These are phyloP conservation scores for Eunapius fragilis DNA, from an alignment of 37 sponge, comb jelly and placozoan genomes.

Conservation along the genomic window DNA sequence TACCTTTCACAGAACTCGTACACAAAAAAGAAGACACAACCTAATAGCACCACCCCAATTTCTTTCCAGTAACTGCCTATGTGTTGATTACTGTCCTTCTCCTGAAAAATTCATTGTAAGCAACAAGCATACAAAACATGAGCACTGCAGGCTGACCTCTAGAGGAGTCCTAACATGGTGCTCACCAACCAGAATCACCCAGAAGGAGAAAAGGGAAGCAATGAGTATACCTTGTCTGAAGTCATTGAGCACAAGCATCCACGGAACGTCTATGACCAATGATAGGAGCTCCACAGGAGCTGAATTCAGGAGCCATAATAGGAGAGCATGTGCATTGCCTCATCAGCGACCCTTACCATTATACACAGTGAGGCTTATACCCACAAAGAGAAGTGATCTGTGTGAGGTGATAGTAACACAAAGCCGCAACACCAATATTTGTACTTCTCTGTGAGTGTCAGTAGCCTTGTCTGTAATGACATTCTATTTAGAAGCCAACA, in stretches of 20 bases:
- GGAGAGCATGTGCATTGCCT: neutral
- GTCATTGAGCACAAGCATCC: constrained; percentile 75
- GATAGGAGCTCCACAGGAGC: constrained; percentile 65
- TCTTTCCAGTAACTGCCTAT: constrained; percentile 67
- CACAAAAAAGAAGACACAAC: constrained; percentile 53
- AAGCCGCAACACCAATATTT: too few relatives aligned
- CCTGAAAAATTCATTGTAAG: constrained; percentile 11
- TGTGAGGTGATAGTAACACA: neutral
- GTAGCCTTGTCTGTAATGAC: neutral
- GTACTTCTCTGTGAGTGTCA: constrained; percentile 17
- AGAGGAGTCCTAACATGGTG: constrained; percentile 19
- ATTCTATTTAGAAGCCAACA: constrained; percentile 34
- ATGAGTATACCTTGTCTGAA: constrained; percentile 68
- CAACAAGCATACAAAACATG: neutral
- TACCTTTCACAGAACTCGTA: constrained; percentile 90
- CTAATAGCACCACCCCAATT: constrained; percentile 36
- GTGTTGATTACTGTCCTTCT: neutral
- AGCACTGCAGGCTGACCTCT: neutral
- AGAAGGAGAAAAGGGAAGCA: constrained; percentile 59
- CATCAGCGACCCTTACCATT: constrained; percentile 20
- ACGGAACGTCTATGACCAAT: constrained; percentile 63
- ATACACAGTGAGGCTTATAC: constrained; percentile 28
- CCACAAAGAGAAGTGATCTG: constrained; percentile 39
- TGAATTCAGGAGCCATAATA: constrained; percentile 6
- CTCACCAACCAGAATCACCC: constrained; percentile 72